Evolutionary conservation across 1,140 invertebrate genomes (phyloP), one percentile per base, ranked within the genome.

Genomic region (Orius insidiosus): DNA sequence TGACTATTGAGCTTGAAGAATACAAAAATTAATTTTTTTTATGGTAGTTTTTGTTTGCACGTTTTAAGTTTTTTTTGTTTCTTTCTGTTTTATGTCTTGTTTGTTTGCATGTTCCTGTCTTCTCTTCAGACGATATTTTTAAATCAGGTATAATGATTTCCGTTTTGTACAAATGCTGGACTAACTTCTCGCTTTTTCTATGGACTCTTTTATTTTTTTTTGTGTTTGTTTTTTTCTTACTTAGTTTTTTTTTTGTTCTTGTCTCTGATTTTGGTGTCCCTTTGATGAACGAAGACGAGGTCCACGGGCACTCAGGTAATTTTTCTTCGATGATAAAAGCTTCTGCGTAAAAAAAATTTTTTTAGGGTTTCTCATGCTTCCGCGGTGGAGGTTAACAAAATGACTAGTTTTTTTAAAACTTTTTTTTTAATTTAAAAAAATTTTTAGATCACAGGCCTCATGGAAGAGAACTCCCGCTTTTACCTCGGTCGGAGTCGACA

Each of bases 401-500:
- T 36, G 35, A n/a, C n/a, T 11, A 36, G 3, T 36, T 36, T 36
- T 3, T 36, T 11, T 11, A 36, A 36, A n/a, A n/a, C n/a, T 15
- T n/a, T 24, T 37, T 4, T 11, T 7, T 43, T 43, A 19, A 43
- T 16, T 41, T n/a, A n/a, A 5, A n/a, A n/a, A 41, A 41, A 41
- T 4, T 41, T 54, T 9, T 57, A 77, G 78, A 80, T 58, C 77
- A 80, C 58, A 67, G 78, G 18, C 74, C 75, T 2, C 74, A 77
- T 55, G 70, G 71, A 19, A 63, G 76, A 34, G 71, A 68, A 37
- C 47, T 60, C 63, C 71, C 79, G 2, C 63, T 76, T 7, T 65
- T 84, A 5, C 74, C 80, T 1, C 71, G 85, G 30, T 75, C 76
- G 39, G 81, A 84, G 38, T 84, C 80, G 37, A 89, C 85, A 15